A percentile compares a stretch with the other conserved stretches of the same genome.
phyloP scores from a whole-genome alignment of 2,888 invertebrate species.

The Eilema griseolum region DNA sequence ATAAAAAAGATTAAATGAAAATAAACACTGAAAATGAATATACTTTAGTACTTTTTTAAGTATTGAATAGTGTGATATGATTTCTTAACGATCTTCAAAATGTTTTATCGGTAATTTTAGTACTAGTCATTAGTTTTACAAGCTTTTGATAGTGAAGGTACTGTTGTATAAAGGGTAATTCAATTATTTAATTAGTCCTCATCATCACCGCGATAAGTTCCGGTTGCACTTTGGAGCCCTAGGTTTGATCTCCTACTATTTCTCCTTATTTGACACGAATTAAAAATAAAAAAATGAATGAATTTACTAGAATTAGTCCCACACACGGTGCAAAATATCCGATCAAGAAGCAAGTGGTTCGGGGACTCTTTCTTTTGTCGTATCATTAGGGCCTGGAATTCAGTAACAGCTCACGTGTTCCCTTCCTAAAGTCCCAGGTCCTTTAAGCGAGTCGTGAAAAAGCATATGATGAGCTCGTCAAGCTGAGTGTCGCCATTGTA shows the following conservation, averaged over 20 bases:
- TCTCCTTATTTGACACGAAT: background rate
- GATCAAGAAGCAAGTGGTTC: too few species aligned
- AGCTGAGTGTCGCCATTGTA: too few species aligned
- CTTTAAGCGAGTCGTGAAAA: too few species aligned
- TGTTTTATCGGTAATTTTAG: constrained; percentile 20
- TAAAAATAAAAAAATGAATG: background rate
- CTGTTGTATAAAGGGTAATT: background rate
- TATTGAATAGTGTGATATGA: constrained; percentile 45
- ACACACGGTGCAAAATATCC: too few species aligned
- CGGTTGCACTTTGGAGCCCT: background rate
- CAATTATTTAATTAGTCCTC: background rate
- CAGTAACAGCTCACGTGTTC: too few species aligned
- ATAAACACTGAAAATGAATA: constrained; percentile 66
- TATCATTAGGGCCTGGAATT: too few species aligned
- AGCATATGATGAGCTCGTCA: too few species aligned
- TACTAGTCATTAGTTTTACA: constrained; percentile 3
- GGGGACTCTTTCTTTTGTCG: too few species aligned
- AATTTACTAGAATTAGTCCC: background rate
- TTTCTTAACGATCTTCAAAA: constrained; percentile 25
- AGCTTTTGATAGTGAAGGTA: background rate
- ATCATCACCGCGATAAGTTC: background rate
- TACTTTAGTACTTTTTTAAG: background rate
- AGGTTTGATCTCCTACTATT: background rate
- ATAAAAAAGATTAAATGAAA: constrained; percentile 65
- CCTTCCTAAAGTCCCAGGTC: too few species aligned